Base-by-base conservation (phyloP, 2,888 invertebrate species). In the Creontiades dilutus region DNA sequence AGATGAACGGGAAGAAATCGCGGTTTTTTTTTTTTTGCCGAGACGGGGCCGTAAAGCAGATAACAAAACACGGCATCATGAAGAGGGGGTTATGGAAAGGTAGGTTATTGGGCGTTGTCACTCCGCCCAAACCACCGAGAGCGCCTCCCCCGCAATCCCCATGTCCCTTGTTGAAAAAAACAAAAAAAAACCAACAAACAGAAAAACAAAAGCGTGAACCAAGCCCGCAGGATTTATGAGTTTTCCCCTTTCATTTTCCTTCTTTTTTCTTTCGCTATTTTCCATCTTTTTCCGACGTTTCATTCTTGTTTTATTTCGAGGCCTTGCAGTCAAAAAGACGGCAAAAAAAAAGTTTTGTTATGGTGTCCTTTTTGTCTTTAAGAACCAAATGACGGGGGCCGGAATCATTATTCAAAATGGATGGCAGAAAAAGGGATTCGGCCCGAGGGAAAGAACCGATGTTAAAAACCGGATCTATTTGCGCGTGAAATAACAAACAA, bases 91-190 rank as follows among this genome's bases (percentile, higher is more conserved):
- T 68, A 68, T 68, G 68, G 68, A 23, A 68, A 68, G 68, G 68
- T 68, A 68, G 68, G 68, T 68, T 68, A 68, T 68, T 68, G 68
- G 68, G 68, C 68, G 68, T 68, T 68, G 68, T 68, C 68, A 68
- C 68, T 52, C 52, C 68, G 5, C 68, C 68, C 68, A 68, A 68
- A 68, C 68, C 68, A 68, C 68, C 23, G 68, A 12, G 19, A 23
- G 68, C 68, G 68, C 68, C 5, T 27, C 68, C 68, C 68, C 27
- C 68, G 68, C 52, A 52, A 68, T 68, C 68, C 68, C 68, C 68
- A 68, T 23, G 37, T n/a, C n/a, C n/a, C 52, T 19, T n/a, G 61
- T 61, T 61, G 61, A 19, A 61, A 61, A 61, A 61, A 61, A 61
- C n/a, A 61, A 61, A 57, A 57, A 57, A 57, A 16, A 57, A 57